A percentile compares a stretch with the other conserved stretches of the same genome.
phyloP scores from a whole-genome alignment of 92 coral and sea anemone species.

The Epizoanthus scotinus region DNA sequence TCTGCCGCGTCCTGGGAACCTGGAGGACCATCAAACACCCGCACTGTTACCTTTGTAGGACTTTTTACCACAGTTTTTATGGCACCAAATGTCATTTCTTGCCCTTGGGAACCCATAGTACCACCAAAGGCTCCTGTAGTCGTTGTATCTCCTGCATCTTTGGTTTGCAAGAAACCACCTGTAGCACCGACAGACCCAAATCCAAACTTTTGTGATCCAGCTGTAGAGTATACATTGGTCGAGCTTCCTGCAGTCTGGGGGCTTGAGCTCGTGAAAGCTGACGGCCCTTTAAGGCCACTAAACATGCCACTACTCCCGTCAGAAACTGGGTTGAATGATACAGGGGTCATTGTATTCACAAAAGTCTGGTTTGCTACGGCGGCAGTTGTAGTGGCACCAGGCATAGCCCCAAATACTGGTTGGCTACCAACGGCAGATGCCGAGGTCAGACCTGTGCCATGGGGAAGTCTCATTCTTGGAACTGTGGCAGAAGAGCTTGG shows the following conservation, averaged over 20 bases:
- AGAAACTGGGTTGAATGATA: neutral
- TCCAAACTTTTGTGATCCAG: constrained; percentile 1
- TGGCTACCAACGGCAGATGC: neutral
- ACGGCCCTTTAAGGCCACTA: neutral
- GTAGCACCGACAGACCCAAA: neutral
- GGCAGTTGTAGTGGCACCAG: neutral
- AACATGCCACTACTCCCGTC: neutral
- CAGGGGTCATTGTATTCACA: constrained; percentile 31
- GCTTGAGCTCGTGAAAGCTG: neutral
- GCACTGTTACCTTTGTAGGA: neutral
- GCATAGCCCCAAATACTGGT: neutral
- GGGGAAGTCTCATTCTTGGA: neutral
- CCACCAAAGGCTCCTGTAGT: constrained; percentile 7
- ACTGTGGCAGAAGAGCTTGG: neutral
- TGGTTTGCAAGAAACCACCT: neutral
- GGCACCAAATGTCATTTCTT: constrained; percentile 20
- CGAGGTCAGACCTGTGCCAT: neutral
- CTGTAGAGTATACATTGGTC: neutral
- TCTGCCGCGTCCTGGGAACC: neutral
- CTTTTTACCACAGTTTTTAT: neutral
- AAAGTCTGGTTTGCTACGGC: neutral
- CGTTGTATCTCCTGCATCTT: neutral
- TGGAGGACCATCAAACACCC: neutral
- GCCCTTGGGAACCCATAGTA: neutral
- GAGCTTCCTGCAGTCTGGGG: neutral